Conservation (phyloP, 2,113 vertebrate genomes). For the Tapirus terrestris region DNA sequence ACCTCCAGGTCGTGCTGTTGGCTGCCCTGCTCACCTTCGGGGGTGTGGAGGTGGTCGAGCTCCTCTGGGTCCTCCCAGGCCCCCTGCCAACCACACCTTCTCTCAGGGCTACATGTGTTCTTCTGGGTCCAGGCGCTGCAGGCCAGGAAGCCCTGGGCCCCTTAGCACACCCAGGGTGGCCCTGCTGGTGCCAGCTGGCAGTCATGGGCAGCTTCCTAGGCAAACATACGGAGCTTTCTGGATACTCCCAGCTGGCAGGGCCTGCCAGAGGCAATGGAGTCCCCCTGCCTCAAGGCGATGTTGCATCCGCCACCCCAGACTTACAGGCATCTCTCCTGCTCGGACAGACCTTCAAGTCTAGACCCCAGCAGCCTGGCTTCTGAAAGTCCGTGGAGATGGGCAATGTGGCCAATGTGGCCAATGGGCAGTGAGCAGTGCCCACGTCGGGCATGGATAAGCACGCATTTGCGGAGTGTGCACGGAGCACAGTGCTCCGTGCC, state of each 20-base stretch:
- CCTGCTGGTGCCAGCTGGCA: background rate
- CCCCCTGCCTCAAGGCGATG: fast-evolving
- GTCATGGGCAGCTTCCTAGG: background rate
- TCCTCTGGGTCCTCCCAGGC: background rate
- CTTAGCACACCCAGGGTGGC: background rate
- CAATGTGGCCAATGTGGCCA: fast-evolving
- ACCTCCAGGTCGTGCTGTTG: background rate
- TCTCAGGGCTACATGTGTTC: background rate
- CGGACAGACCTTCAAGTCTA: too few species aligned
- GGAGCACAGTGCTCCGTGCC: fast-evolving
- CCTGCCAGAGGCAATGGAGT: background rate
- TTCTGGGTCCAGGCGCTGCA: background rate
- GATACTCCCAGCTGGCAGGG: background rate
- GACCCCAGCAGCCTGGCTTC: background rate
- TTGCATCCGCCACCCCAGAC: background rate
- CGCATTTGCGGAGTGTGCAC: fast-evolving
- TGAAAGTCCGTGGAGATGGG: background rate
- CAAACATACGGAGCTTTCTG: background rate
- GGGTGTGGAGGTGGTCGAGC: background rate
- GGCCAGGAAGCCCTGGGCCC: background rate
- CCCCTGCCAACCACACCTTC: background rate
- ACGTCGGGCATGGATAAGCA: fast-evolving
- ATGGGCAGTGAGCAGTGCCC: too few species aligned
- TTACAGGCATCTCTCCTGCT: fast-evolving
- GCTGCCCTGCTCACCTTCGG: too few species aligned